Conservation (phyloP, 2,888 invertebrate species). For the Gnatocerus cornutus region DNA sequence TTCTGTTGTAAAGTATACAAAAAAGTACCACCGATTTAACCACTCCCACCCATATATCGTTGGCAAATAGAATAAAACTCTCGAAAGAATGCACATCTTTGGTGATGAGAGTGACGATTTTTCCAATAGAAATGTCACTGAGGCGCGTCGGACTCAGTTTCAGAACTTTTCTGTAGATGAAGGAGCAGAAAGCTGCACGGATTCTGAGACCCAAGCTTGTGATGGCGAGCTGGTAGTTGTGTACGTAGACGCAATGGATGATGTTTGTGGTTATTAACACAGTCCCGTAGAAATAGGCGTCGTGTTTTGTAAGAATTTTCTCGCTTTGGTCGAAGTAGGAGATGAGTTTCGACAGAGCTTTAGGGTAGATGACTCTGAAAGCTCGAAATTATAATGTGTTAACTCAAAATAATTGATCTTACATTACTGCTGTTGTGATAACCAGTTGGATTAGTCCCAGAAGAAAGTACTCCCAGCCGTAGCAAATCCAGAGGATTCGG, state of each 20-base stretch:
- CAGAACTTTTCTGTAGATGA: conserved; percentile 83
- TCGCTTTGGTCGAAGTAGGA: conserved; percentile 56
- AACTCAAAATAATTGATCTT: conserved; percentile 4
- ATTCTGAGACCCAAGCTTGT: conserved; percentile 87
- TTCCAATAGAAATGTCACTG: conserved; percentile 80
- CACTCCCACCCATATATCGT: conserved; percentile 94
- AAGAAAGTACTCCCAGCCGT: conserved; percentile 43
- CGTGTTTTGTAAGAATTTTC: conserved; percentile 51
- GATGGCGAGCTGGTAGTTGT: conserved; percentile 91
- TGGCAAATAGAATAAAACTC: conserved; percentile 87
- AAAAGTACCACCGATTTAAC: conserved; percentile 85
- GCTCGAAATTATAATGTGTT: background rate
- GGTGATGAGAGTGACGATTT: conserved; percentile 89
- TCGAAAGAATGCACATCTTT: conserved; percentile 96
- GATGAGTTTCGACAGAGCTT: conserved; percentile 54
- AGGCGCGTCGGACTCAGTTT: conserved; percentile 73
- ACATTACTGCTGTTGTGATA: conserved; percentile 45
- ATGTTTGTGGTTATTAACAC: conserved; percentile 83
- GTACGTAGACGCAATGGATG: conserved; percentile 76
- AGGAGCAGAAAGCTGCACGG: conserved; percentile 84
- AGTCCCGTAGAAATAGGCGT: conserved; percentile 82
- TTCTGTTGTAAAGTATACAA: conserved; percentile 20
- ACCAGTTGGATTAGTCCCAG: conserved; percentile 41
- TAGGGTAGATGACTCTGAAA: conserved; percentile 51
- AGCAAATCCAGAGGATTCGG: conserved; percentile 41